These are phyloP conservation scores for Sinocyclocheilus maitianheensis DNA, from an alignment of 2,113 vertebrate genomes.

Conservation along the genomic window DNA sequence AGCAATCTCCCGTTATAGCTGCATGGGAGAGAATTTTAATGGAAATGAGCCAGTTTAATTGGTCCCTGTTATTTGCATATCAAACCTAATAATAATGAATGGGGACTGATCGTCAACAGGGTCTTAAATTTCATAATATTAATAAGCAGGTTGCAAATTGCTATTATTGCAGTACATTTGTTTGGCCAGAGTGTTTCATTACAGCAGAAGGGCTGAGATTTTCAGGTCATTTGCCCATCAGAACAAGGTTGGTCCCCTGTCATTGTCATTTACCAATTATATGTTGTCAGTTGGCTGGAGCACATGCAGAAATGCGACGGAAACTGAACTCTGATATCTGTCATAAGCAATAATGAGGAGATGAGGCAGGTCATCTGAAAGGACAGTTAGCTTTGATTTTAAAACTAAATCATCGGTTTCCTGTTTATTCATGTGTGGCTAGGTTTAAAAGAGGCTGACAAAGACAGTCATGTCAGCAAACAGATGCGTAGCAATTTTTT, in stretches of 20 bases:
- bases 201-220: conserved; percentile 54
- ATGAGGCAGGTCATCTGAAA: conserved; percentile 26
- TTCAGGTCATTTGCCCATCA: conserved; percentile 43
- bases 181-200: conserved; percentile 48
- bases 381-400: not conserved
- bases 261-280: conserved; percentile 42
- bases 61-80: conserved; percentile 66
- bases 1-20: conserved; percentile 65
- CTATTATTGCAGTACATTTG: conserved; percentile 52
- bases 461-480: not conserved
- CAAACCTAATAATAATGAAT: conserved; percentile 69
- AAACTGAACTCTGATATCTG: conserved; percentile 22
- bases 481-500: not conserved
- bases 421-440: not conserved
- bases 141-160: conserved; percentile 64
- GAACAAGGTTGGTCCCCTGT: conserved; percentile 41
- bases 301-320: conserved; percentile 15
- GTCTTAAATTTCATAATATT: conserved; percentile 66
- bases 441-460: not conserved
- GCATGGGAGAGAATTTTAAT: conserved; percentile 65
- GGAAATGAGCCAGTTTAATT: conserved; percentile 71
- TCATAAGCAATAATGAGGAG: conserved; percentile 12
- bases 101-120: conserved; percentile 64
- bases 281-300: conserved; percentile 39
- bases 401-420: not conserved